A percentile compares a stretch with the other conserved stretches of the same genome.
These are phyloP conservation scores for Trialeurodes vaporariorum DNA, from an alignment of 1,140 invertebrate species.

Conservation along the genomic window DNA sequence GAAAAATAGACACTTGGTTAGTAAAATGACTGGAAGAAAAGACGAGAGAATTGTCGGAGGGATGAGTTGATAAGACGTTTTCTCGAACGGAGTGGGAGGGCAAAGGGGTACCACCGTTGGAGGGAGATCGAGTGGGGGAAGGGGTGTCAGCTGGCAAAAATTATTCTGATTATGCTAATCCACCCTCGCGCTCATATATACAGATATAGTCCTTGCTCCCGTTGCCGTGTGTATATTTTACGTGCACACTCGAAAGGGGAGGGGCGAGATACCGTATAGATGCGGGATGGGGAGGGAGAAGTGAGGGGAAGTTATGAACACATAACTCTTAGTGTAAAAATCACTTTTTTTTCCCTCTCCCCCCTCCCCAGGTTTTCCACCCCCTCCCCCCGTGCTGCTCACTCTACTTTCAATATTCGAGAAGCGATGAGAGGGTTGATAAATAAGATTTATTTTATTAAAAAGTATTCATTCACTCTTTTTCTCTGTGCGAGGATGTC, in stretches of 20 bases:
- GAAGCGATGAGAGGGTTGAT: neutral
- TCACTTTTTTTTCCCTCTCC: neutral
- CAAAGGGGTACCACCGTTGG: too few species aligned
- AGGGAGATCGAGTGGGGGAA: neutral
- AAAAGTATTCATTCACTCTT: neutral
- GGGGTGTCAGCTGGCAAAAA: neutral
- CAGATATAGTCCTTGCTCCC: neutral
- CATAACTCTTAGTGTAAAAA: neutral
- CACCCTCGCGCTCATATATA: neutral
- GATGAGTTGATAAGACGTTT: neutral
- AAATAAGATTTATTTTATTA: neutral
- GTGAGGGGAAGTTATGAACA: neutral
- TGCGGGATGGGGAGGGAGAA: neutral
- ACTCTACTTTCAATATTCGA: neutral
- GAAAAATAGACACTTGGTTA: neutral
- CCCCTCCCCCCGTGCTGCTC: too few species aligned
- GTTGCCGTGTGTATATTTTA: neutral
- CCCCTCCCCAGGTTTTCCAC: too few species aligned
- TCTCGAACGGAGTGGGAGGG: neutral
- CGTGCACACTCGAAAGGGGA: neutral
- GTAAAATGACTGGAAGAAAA: neutral
- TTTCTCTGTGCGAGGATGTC: too few species aligned
- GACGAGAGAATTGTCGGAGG: neutral
- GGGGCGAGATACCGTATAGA: too few species aligned
- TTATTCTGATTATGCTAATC: constrained; percentile 1